Evolutionary conservation across 2,888 invertebrate genomes (phyloP), one percentile per base, ranked within the genome.

Genomic region (Salpingus planirostris): DNA sequence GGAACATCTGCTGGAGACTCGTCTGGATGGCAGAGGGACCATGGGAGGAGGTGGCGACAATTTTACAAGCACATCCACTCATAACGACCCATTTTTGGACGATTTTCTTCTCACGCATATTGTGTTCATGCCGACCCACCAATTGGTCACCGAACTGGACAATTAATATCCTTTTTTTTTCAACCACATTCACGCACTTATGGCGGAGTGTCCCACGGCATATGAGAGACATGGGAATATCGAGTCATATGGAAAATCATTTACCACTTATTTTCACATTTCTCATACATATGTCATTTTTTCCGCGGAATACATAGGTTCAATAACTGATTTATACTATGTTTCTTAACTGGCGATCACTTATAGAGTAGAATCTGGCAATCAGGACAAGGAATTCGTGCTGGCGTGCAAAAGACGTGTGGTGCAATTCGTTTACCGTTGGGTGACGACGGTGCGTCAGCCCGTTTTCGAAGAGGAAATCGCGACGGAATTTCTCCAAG

Each of bases 81-180:
- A n/a, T n/a, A 71, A 74, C 55, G 85, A 85, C 67, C 78, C 78
- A 27, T 84, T 86, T 56, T 67, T 87, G 28, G 86, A 87, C 55
- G 87, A 88, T 62, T 88, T 87, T 59, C 69, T 88, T 41, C 67
- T 87, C 30, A 87, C 87, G 4, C 83, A 88, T 60, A 80, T 83
- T 47, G 80, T 87, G 27, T 89, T 85, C 65, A 78, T 88, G 74
- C 81, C 85, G 1, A 78, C 77, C 34, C 76, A 78, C 49, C 76
- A 80, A 48, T 68, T 88, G 42, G 78, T 86, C 52, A 74, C 76
- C 35, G 78, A 81, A 55, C 67, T 85, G 43, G 73, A 78, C 49
- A 78, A 74, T 68, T 78, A 83, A 78, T 85, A 84, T 79, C 79
- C 79, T 78, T 78, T 76, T 71, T 21, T 18, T 6, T 18, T 6